Conservation (phyloP, 2,888 invertebrate species). For the Diachrysia chrysitis region DNA sequence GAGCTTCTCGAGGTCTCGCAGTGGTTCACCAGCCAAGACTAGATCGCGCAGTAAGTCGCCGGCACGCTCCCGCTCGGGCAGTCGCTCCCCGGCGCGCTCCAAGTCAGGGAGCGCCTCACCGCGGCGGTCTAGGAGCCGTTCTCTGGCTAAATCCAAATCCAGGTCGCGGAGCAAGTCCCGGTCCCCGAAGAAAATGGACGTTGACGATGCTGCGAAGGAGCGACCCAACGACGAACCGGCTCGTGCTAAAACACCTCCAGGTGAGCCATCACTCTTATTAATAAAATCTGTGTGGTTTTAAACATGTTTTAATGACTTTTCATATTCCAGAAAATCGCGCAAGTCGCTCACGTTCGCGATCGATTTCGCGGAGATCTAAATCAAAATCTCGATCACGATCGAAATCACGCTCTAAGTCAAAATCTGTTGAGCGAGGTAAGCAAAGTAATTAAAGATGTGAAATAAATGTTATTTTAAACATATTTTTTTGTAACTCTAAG, state of each 20-base stretch:
- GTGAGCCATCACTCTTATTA: constrained; percentile 37
- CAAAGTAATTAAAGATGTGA: background rate
- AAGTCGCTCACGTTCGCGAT: constrained; percentile 66
- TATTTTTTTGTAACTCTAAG: no score
- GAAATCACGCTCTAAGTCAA: constrained; percentile 41
- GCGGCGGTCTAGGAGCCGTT: constrained; percentile 21
- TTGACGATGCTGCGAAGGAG: constrained; percentile 37
- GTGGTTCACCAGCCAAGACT: constrained; percentile 4
- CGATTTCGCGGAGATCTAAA: constrained; percentile 59
- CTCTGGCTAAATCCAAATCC: constrained; percentile 30
- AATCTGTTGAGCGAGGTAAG: constrained; percentile 44
- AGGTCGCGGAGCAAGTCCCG: constrained; percentile 48
- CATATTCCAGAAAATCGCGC: constrained; percentile 54
- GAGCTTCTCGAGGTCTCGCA: constrained; percentile 12
- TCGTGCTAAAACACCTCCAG: constrained; percentile 54
- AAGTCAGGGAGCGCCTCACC: constrained; percentile 30
- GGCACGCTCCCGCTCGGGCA: constrained; percentile 7
- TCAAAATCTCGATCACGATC: constrained; percentile 58
- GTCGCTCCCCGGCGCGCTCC: constrained; percentile 32
- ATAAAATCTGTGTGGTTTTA: background rate
- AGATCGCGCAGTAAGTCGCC: constrained; percentile 8
- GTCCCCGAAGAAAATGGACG: constrained; percentile 65
- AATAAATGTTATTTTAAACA: background rate
- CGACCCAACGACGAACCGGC: constrained; percentile 53
- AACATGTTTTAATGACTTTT: background rate